phyloP scores from a whole-genome alignment of 2,888 invertebrate genomes.

The Cosmia pyralina region DNA sequence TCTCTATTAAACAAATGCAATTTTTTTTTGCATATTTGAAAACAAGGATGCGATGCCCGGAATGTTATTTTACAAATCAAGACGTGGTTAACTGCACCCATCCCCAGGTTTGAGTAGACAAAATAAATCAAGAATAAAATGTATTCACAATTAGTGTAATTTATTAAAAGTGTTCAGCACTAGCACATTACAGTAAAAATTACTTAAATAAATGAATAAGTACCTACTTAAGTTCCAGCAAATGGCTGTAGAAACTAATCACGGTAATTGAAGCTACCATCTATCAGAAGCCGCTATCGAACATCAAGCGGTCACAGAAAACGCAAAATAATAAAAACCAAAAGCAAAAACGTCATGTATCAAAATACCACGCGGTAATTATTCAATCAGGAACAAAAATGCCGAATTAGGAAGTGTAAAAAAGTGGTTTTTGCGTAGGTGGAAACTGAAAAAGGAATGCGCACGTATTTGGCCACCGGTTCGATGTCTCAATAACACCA shows the following conservation, averaged over 20 bases:
- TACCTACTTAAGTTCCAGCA: conserved; percentile 21
- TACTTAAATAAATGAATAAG: conserved; percentile 9
- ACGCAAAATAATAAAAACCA: conserved; percentile 23
- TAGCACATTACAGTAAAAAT: neutral
- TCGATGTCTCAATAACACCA: conserved; percentile 58
- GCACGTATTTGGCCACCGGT: conserved; percentile 71
- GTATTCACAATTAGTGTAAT: neutral
- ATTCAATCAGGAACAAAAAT: conserved; percentile 40
- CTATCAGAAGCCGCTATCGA: conserved; percentile 25
- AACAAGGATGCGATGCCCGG: neutral
- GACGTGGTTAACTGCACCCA: neutral
- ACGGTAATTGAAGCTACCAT: conserved; percentile 19
- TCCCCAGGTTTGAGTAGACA: neutral
- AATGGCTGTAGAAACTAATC: conserved; percentile 51
- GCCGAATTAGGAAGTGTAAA: conserved; percentile 46
- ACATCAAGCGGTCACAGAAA: conserved; percentile 28
- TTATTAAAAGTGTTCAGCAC: neutral
- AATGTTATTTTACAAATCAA: neutral
- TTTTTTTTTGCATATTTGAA: neutral
- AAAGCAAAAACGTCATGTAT: conserved; percentile 26
- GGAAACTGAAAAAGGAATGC: conserved; percentile 76
- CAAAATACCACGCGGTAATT: conserved; percentile 39
- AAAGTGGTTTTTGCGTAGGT: conserved; percentile 78
- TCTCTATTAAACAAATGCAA: neutral
- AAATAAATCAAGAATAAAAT: neutral